Evolutionary conservation across 2,888 invertebrate genomes (phyloP), one percentile per base, ranked within the genome.

Genomic region (Heliconius ismenius): DNA sequence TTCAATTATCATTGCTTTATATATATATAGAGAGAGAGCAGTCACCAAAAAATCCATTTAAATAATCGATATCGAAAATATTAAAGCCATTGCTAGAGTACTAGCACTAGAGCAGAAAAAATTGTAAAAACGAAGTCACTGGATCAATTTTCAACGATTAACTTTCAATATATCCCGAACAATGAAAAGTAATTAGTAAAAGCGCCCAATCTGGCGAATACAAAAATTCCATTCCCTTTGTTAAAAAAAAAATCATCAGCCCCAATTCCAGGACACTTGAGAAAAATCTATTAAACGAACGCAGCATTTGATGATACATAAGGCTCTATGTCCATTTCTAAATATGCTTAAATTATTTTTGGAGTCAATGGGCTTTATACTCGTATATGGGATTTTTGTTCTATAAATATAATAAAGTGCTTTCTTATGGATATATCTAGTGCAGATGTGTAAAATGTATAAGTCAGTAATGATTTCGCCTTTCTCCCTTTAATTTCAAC

Each of bases 101-200:
- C 21, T 24, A 24, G 11, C 39, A 58, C 21, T 24, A 39, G n/a
- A n/a, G 28, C 18, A n/a, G 36, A 36, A 49, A 69, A 43, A 69
- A 49, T 9, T 28, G 43, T 69, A 26, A n/a, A 54, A 10, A 69
- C 32, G 77, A 87, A 85, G 86, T 87, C 88, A 83, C 80, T 64
- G 82, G 83, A 85, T 84, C 86, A 86, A 91, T 89, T 92, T 89
- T 85, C 87, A 89, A 91, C 89, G 91, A 91, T 92, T 87, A 91
- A 89, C 85, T 89, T 89, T 91, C 91, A 90, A 90, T 90, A 89
- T 88, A 82, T 81, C 86, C 82, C 83, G 80, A 84, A 92, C 92
- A 92, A 92, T 91, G 86, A 84, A 86, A 89, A 88, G 88, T 91
- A 92, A 93, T 92, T 93, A 92, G 89, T 85, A 81, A 83, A 85